Conservation (phyloP, 1,140 invertebrate genomes). For the Bombus pascuorum region DNA sequence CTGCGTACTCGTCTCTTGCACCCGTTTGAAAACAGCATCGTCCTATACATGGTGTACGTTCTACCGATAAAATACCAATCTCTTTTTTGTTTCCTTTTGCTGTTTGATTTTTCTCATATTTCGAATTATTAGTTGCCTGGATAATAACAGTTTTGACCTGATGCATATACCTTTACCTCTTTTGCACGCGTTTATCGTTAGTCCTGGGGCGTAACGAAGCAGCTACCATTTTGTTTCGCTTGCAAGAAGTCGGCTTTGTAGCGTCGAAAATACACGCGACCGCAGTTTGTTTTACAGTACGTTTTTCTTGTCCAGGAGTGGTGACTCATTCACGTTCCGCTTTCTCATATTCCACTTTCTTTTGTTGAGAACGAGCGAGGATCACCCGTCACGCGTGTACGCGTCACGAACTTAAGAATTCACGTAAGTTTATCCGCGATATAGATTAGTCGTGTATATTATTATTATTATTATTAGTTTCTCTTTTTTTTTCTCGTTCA, state of each 20-base stretch:
- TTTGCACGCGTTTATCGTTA: conserved; percentile 25
- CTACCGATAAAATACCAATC: background rate
- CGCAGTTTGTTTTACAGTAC: conserved; percentile 24
- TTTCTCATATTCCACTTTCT: background rate
- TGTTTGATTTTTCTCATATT: too few species aligned
- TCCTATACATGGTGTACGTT: background rate
- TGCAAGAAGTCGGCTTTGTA: conserved; percentile 40
- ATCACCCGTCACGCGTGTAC: conserved; percentile 35
- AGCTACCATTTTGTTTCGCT: conserved; percentile 77
- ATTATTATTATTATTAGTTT: conserved; percentile 39
- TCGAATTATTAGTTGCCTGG: background rate
- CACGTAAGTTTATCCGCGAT: conserved; percentile 27
- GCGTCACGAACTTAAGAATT: conserved; percentile 57
- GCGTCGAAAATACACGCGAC: conserved; percentile 42
- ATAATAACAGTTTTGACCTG: conserved; percentile 19
- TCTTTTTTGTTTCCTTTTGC: background rate
- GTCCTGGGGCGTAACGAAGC: conserved; percentile 66
- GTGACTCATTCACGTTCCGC: background rate
- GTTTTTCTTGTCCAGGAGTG: background rate
- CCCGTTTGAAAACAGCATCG: background rate
- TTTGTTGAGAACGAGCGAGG: conserved; percentile 42
- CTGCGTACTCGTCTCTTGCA: background rate
- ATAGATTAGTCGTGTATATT: conserved; percentile 36
- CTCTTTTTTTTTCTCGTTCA: conserved; percentile 39
- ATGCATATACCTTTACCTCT: background rate